Base-by-base conservation (phyloP, 2,113 vertebrate species). In the Zosterops japonicus region DNA sequence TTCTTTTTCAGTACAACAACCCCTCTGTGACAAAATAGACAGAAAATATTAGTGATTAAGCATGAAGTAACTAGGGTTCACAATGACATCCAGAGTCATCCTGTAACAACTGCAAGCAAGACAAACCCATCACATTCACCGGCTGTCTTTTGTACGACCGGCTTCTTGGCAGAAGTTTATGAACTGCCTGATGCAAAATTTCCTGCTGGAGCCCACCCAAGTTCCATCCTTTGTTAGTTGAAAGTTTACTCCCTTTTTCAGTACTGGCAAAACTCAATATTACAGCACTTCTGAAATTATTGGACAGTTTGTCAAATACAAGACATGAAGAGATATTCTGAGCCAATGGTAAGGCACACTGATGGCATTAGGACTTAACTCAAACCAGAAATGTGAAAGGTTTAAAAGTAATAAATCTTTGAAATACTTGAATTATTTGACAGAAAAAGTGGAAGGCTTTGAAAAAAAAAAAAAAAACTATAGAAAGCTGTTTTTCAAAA, bases 11-110 rank as follows among this genome's bases (percentile, higher is more conserved):
- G 25, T 23, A 14, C 21, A 79, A 57, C 27, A 39, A 75, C 8
- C 1, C 1, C 11, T 39, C 16, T 82, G 22, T 33, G 21, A 39
- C 44, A 78, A 44, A 22, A 64, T 0, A 3, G 3, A 90, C 3
- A 74, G 28, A 65, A 90, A 41, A 35, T 8, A 24, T 10, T 11
- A 22, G 5, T 19, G 17, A 56, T 42, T 20, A 76, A 65, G 16
- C 28, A 79, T 28, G 8, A 55, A 52, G 41, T 39, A 57, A 53
- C 28, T 24, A 8, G 22, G 6, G 29, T 18, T 85, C 21, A 59
- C 20, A 11, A 4, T 11, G 25, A 60, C 55, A 55, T 17, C 74
- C 18, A 6, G n/a, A 91, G 14, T 22, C 56, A 68, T 12, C 56
- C 70, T 57, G 8, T 28, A 87, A 33, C 24, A 76, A 68, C 52